These are phyloP conservation scores for Sphecodes monilicornis DNA, from an alignment of 2,888 invertebrate species.

Conservation along the genomic window DNA sequence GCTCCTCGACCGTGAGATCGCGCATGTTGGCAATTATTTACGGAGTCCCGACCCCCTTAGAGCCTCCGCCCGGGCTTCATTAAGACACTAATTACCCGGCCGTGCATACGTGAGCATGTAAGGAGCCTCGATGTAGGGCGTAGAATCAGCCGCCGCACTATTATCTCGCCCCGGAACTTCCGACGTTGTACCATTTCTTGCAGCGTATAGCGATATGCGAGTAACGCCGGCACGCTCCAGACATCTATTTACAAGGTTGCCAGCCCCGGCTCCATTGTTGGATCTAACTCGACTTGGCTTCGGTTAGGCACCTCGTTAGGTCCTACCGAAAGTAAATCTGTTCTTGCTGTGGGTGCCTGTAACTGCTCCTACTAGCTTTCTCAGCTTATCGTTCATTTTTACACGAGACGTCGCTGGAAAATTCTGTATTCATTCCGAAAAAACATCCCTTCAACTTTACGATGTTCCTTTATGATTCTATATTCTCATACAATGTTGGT, in stretches of 20 bases:
- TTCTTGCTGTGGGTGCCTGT: neutral
- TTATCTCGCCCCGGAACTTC: slow-evolving; percentile 66
- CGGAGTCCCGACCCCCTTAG: slow-evolving; percentile 57
- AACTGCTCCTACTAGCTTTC: slow-evolving; percentile 20
- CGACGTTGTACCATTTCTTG: slow-evolving; percentile 67
- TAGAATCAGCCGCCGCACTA: slow-evolving; percentile 57
- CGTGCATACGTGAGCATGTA: slow-evolving; percentile 78
- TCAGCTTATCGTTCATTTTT: neutral
- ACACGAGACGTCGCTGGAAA: neutral
- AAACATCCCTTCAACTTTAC: too few relatives aligned
- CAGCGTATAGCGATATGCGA: slow-evolving; percentile 51
- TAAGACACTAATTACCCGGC: slow-evolving; percentile 78
- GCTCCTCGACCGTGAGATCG: slow-evolving; percentile 63
- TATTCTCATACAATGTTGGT: too few relatives aligned
- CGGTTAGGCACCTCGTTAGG: slow-evolving; percentile 41
- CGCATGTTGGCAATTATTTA: slow-evolving; percentile 74
- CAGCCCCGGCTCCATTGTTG: slow-evolving; percentile 71
- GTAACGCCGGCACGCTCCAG: slow-evolving; percentile 73
- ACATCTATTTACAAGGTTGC: slow-evolving; percentile 79
- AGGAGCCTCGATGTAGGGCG: slow-evolving; percentile 66
- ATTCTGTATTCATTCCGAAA: too few relatives aligned
- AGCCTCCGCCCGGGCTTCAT: slow-evolving; percentile 66
- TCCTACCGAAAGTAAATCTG: slow-evolving; percentile 1
- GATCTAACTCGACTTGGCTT: slow-evolving; percentile 62
- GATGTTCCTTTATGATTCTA: too few relatives aligned